Evolutionary conservation across 2,797 vertebrate species (phyloP).

Genomic region (Tachyglossus aculeatus): DNA sequence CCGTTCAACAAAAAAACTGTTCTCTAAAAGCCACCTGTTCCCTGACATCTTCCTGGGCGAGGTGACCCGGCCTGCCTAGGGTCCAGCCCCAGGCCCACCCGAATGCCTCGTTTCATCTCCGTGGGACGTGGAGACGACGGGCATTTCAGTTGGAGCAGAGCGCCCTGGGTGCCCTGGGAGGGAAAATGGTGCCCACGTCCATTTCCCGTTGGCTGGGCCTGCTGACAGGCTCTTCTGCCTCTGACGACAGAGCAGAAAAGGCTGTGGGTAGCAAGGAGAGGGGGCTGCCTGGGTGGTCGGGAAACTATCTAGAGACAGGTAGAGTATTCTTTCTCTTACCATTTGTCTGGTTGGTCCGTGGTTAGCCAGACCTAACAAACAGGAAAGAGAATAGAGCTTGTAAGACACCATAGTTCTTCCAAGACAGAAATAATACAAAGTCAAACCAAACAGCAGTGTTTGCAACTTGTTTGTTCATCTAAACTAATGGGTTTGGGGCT

Average conservation of each 20-base stretch:
- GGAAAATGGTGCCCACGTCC: background rate
- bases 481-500: slow-evolving; percentile 28
- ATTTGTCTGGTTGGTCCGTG: slow-evolving; percentile 85
- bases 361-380: slow-evolving; percentile 82
- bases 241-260: background rate
- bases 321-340: slow-evolving; percentile 70
- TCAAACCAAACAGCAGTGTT: slow-evolving; percentile 65
- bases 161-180: background rate
- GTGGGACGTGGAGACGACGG: background rate
- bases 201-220: background rate
- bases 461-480: slow-evolving; percentile 55
- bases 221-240: background rate
- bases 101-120: too few species aligned
- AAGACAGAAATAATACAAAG: slow-evolving; percentile 70
- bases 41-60: too few species aligned
- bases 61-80: too few species aligned
- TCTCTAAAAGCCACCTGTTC: too few species aligned
- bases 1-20: too few species aligned
- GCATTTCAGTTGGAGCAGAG: background rate
- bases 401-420: slow-evolving; percentile 74
- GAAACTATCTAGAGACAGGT: background rate
- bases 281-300: background rate
- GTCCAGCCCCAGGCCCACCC: too few species aligned
- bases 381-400: slow-evolving; percentile 70
- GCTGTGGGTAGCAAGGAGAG: too few species aligned